Evolutionary conservation across 2,797 vertebrate genomes (phyloP).

Genomic region (Coregonus suidteri): DNA sequence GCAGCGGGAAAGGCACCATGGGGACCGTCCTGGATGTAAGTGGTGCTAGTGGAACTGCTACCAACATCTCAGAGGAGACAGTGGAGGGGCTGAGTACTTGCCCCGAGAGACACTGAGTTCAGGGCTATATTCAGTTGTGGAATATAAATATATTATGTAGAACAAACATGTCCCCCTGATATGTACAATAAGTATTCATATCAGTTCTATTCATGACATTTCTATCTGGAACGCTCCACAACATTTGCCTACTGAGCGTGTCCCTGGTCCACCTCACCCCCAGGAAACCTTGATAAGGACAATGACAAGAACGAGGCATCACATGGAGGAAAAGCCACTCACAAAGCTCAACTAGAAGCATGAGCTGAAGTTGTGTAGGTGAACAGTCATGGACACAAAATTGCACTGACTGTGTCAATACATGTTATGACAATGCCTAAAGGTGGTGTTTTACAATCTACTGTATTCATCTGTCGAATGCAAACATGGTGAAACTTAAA

Average conservation of each 20-base stretch:
- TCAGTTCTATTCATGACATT: neutral
- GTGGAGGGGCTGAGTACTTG: neutral
- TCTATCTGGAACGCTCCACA: neutral
- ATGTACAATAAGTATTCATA: neutral
- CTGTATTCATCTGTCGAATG: too few species aligned
- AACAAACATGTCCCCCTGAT: neutral
- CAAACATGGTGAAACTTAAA: too few species aligned
- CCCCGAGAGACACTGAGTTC: neutral
- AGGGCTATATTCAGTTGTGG: conserved; percentile 20
- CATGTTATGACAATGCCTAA: neutral
- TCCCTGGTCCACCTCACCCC: conserved; percentile 22
- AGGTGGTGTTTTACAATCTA: conserved; percentile 9
- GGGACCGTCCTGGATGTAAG: conserved; percentile 63
- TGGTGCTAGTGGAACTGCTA: conserved; percentile 52
- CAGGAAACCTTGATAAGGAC: conserved; percentile 43
- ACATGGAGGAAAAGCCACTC: conserved; percentile 77
- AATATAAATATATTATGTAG: neutral
- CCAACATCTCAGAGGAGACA: conserved; percentile 55
- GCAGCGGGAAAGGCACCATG: conserved; percentile 76
- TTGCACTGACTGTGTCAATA: neutral
- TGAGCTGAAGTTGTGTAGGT: neutral
- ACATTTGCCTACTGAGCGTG: neutral
- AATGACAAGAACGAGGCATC: conserved; percentile 75
- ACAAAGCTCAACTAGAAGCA: conserved; percentile 74
- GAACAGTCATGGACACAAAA: neutral